Base-by-base conservation (phyloP, 30 jellyfish, hydroid and myxozoan genomes). In the Morbakka virulenta region DNA sequence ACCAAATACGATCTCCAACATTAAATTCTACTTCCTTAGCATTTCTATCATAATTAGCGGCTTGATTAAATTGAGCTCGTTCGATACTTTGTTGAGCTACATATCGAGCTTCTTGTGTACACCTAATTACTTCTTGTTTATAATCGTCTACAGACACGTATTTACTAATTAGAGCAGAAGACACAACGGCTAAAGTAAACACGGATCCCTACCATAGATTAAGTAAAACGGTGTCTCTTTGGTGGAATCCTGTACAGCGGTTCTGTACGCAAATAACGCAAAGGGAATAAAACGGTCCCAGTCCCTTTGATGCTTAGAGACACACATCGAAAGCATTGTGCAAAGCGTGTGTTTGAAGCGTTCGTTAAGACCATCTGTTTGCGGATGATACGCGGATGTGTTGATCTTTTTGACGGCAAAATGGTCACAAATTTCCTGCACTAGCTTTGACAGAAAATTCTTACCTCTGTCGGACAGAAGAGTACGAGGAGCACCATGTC, bases 151-250 rank as follows among this genome's bases (percentile, higher is more conserved):
- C 79, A 2, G 88, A 77, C 12, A 30, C 80, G 47, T 77, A 77
- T 64, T 61, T 62, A 52, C 88, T 77, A 26, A 77, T 62, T 0
- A 84, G 92, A 1, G 92, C 67, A 52, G 79, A 33, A 27, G 69
- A 76, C 0, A 69, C 84, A 21, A 73, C 85, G 47, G 74, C 89
- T 31, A 84, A 25, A 3, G 95, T 33, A 84, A 64, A 52, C 91
- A 47, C 1, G 95, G 95, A 35, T 85, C 91, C 2, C 93, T 48
- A 22, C 96, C 96, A 62, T 85, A 85, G 9, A 85, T 29, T 2
- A 76, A 62, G 49, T 57, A 76, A 52, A 85, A 85, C 1, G 94
- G 97, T 13, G 96, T 53, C n/a, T 89, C 89, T 29, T 68, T 68
- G 21, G 94, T 79, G n/a, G 96, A 68, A 27, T 35, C 94, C n/a